Conservation (phyloP, 2,113 vertebrate genomes). For the Leptobrachium ailaonicum region DNA sequence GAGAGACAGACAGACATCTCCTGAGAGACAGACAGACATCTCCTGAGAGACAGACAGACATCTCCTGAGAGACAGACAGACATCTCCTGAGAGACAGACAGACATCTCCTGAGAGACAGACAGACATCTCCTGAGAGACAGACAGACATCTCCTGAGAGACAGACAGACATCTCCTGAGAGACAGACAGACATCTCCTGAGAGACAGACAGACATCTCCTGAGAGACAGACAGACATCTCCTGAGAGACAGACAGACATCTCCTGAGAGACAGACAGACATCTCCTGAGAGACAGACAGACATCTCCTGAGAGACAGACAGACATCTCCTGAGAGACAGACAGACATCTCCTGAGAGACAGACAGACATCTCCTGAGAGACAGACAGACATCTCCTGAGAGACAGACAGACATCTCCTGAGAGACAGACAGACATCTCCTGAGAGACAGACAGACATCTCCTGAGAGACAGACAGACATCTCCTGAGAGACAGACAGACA, state of each 20-base stretch:
- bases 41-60: background rate
- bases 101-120: constrained; percentile 3
- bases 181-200: background rate
- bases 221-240: too few relatives aligned
- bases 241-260: too few relatives aligned
- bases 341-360: constrained; percentile 12
- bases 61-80: background rate
- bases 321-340: constrained; percentile 2
- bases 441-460: background rate
- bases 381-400: too few relatives aligned
- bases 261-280: too few relatives aligned
- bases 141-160: background rate
- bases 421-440: too few relatives aligned
- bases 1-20: too few relatives aligned
- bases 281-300: constrained; percentile 46
- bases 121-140: constrained; percentile 73
- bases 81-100: background rate
- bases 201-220: too few relatives aligned
- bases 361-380: background rate
- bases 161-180: constrained; percentile 17
- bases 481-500: too few relatives aligned
- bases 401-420: too few relatives aligned
- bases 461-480: background rate
- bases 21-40: too few relatives aligned
- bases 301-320: constrained; percentile 71